A percentile compares a stretch with the other conserved stretches of the same genome.
Conservation (phyloP, 2,113 vertebrate species). For the Gymnocephalus cernua region DNA sequence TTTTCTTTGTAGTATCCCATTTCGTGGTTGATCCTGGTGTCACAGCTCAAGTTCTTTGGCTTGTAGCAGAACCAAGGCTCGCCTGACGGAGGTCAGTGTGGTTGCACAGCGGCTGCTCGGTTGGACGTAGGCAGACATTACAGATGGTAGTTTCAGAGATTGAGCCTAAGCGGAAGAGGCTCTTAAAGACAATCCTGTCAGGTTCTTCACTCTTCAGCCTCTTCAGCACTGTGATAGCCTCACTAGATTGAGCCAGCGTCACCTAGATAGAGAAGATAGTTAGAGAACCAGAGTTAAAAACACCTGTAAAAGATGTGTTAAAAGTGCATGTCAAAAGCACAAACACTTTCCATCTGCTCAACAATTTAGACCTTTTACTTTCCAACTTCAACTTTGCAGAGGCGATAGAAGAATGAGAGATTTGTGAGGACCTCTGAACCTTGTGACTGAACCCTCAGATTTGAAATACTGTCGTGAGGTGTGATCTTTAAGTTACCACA, state of each 20-base stretch:
- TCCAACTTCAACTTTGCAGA: too few relatives aligned
- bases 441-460: too few relatives aligned
- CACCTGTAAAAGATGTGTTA: too few relatives aligned
- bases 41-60: slow-evolving; percentile 88
- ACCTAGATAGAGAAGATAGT: slow-evolving; percentile 34
- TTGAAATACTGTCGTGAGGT: too few relatives aligned
- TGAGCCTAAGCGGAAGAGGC: slow-evolving; percentile 82
- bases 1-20: slow-evolving; percentile 85
- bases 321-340: too few relatives aligned
- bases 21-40: slow-evolving; percentile 87
- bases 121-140: neutral
- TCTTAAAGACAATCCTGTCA: slow-evolving; percentile 90
- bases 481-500: too few relatives aligned
- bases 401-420: too few relatives aligned
- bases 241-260: slow-evolving; percentile 90
- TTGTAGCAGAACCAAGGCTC: slow-evolving; percentile 96
- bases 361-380: too few relatives aligned
- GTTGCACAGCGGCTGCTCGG: neutral
- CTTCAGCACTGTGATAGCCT: slow-evolving; percentile 88
- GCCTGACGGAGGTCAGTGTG: slow-evolving; percentile 76
- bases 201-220: slow-evolving; percentile 88
- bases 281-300: neutral
- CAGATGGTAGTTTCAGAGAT: neutral
- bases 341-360: too few relatives aligned
- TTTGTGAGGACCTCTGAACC: too few relatives aligned